phyloP scores from a whole-genome alignment of 1,140 invertebrate genomes.

The Dryas iulia region DNA sequence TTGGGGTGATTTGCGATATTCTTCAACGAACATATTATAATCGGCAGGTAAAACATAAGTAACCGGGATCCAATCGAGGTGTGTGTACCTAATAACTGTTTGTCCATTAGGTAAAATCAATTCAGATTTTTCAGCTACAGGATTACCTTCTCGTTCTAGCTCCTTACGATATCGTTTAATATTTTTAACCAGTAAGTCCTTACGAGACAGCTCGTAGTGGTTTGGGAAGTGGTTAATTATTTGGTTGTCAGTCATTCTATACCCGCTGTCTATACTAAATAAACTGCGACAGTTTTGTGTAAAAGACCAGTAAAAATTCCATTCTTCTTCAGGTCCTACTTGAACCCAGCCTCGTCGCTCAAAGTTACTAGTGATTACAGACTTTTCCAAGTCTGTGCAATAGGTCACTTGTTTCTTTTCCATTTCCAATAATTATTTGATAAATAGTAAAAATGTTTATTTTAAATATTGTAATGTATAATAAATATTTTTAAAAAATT shows the following conservation, averaged over 20 bases:
- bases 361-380: conserved; percentile 95
- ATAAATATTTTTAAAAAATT: too few relatives aligned
- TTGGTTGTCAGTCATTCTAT: conserved; percentile 94
- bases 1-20: too few relatives aligned
- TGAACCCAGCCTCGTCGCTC: conserved; percentile 95
- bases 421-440: not conserved
- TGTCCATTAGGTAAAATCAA: conserved; percentile 81
- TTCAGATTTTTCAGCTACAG: conserved; percentile 87
- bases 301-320: conserved; percentile 98
- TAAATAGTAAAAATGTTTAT: not conserved
- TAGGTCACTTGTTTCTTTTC: conserved; percentile 81
- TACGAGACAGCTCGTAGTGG: conserved; percentile 96
- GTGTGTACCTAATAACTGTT: conserved; percentile 90
- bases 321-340: conserved; percentile 95
- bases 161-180: conserved; percentile 97
- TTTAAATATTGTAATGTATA: too few relatives aligned
- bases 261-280: conserved; percentile 95
- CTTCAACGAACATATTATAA: conserved; percentile 98
- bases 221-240: conserved; percentile 90
- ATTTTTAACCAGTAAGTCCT: conserved; percentile 98
- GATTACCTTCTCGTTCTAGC: conserved; percentile 93
- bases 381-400: conserved; percentile 96
- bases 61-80: too few relatives aligned
- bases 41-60: conserved; percentile 96
- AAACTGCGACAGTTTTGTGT: conserved; percentile 93